These are phyloP conservation scores for Esperia sulphurella DNA, from an alignment of 2,888 invertebrate species.

Conservation along the genomic window DNA sequence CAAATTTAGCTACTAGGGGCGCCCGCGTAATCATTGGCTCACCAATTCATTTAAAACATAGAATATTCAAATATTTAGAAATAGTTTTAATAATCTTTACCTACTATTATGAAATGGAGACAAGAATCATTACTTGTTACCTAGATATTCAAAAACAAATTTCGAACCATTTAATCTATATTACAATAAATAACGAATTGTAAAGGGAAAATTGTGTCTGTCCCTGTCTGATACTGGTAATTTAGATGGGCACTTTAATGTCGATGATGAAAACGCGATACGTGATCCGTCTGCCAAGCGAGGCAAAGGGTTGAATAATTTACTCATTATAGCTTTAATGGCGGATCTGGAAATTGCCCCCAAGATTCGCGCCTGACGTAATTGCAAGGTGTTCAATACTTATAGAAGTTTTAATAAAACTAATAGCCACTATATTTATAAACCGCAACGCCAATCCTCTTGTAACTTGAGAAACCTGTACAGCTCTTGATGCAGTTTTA, in stretches of 20 bases:
- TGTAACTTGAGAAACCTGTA: neutral
- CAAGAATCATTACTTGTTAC: no score
- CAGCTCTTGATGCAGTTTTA: no score
- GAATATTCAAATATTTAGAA: no score
- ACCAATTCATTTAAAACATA: no score
- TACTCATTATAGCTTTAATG: slow-evolving; percentile 57
- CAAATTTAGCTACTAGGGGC: no score
- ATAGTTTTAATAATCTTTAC: no score
- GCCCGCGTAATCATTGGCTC: no score
- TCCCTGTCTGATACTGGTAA: slow-evolving; percentile 6
- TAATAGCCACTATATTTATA: neutral
- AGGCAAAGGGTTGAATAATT: slow-evolving; percentile 45
- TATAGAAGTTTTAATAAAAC: slow-evolving; percentile 12
- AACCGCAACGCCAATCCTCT: neutral
- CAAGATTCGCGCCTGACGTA: slow-evolving; percentile 43
- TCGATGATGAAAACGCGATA: slow-evolving; percentile 55
- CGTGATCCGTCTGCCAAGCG: slow-evolving; percentile 29
- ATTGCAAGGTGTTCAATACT: slow-evolving; percentile 27
- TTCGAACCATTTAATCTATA: neutral
- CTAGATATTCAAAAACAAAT: no score
- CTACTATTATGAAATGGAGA: no score
- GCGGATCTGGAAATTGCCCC: slow-evolving; percentile 48
- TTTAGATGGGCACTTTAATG: slow-evolving; percentile 29
- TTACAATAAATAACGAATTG: neutral
- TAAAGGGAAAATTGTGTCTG: neutral